These are phyloP conservation scores for Aphelinus atriplicis DNA, from an alignment of 1,140 invertebrate genomes.

Conservation along the genomic window DNA sequence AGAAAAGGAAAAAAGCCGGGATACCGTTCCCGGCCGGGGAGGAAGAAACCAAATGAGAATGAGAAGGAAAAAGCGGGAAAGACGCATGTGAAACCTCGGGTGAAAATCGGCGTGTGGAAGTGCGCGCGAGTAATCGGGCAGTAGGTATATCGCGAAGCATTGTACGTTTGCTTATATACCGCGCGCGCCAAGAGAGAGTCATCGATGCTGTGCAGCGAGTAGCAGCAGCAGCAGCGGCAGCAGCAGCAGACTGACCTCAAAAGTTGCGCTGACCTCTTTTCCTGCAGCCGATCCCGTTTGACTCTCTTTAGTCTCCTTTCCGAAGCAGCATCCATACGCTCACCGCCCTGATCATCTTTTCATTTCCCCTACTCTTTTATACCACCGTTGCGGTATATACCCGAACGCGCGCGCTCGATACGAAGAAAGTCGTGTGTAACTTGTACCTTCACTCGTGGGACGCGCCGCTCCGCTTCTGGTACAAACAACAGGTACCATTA, in stretches of 20 bases:
- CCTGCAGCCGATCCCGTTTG: conserved; percentile 18
- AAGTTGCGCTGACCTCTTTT: conserved; percentile 31
- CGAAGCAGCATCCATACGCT: conserved; percentile 19
- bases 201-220: conserved; percentile 7
- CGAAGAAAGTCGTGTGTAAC: conserved; percentile 27
- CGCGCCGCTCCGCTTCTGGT: not conserved
- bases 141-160: not conserved
- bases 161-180: not conserved
- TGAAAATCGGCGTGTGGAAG: no score
- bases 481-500: conserved; percentile 7
- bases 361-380: conserved; percentile 5
- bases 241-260: conserved; percentile 17
- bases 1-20: no score
- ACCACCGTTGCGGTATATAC: not conserved
- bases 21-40: no score
- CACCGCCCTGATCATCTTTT: conserved; percentile 9
- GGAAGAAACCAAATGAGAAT: not conserved
- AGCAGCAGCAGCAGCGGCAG: not conserved
- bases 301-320: conserved; percentile 24
- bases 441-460: conserved; percentile 16
- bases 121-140: no score
- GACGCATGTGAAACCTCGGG: not conserved
- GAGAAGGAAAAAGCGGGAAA: not conserved
- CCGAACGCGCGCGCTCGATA: not conserved
- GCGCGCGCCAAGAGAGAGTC: not conserved